Conservation (phyloP, 2,888 invertebrate genomes). For the Rhamnusium bicolor region DNA sequence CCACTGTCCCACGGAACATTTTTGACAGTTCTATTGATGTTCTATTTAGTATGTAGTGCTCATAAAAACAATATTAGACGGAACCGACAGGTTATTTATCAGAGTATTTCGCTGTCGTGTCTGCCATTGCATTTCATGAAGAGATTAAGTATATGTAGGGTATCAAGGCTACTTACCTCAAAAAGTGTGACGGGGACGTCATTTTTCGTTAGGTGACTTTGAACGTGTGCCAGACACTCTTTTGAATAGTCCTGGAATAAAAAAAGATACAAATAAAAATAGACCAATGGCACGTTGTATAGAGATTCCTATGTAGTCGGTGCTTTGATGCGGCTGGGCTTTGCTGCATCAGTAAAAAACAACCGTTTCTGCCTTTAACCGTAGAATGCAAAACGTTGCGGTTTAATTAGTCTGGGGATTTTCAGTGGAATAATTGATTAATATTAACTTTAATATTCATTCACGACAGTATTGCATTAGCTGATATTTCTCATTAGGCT, state of each 20-base stretch:
- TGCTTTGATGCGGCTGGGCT: constrained; percentile 8
- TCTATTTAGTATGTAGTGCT: too few species aligned
- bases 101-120: not conserved
- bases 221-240: constrained; percentile 97
- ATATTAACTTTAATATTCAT: too few species aligned
- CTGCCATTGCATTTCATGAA: too few species aligned
- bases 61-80: not conserved
- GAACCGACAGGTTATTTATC: not conserved
- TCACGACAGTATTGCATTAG: too few species aligned
- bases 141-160: not conserved
- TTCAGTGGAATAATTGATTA: not conserved
- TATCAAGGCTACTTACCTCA: constrained; percentile 80
- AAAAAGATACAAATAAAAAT: constrained; percentile 24
- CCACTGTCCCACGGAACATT: too few species aligned
- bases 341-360: not conserved
- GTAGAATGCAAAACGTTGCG: not conserved
- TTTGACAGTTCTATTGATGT: too few species aligned
- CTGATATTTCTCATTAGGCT: too few species aligned
- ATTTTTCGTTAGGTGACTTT: constrained; percentile 97
- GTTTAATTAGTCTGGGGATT: not conserved
- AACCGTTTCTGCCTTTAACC: not conserved
- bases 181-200: constrained; percentile 98
- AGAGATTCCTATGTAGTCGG: not conserved
- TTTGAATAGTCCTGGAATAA: constrained; percentile 93
- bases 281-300: not conserved